Percentiles rank a stretch among this genome's conserved stretches.
These are phyloP conservation scores for Neoscelio sp. DNA, from an alignment of 2,888 invertebrate genomes.

Conservation along the genomic window DNA sequence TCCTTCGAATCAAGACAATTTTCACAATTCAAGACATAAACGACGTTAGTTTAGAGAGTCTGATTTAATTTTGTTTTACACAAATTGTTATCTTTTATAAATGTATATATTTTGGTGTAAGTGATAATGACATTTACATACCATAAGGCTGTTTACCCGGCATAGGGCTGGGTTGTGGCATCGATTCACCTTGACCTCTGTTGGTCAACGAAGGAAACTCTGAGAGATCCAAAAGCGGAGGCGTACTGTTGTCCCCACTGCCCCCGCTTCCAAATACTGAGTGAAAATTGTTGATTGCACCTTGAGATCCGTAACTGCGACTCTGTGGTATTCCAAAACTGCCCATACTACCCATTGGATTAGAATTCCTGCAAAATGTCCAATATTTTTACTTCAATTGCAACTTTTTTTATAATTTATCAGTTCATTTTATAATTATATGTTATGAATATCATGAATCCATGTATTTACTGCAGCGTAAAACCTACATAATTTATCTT, in stretches of 20 bases:
- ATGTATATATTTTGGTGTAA: no score
- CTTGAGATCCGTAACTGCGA: constrained; percentile 84
- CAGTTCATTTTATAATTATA: no score
- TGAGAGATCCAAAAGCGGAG: constrained; percentile 94
- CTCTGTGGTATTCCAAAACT: constrained; percentile 86
- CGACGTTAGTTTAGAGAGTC: no score
- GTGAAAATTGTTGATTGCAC: constrained; percentile 87
- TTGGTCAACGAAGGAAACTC: constrained; percentile 97
- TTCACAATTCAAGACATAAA: no score
- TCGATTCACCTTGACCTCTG: constrained; percentile 91
- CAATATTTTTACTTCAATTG: background rate
- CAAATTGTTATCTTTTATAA: no score
- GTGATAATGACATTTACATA: no score
- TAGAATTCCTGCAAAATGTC: constrained; percentile 84
- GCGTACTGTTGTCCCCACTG: constrained; percentile 90
- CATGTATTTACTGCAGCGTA: no score
- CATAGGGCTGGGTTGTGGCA: constrained; percentile 92
- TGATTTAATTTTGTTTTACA: no score
- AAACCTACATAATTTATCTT: no score
- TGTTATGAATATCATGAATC: no score
- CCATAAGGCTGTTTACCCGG: constrained; percentile 97
- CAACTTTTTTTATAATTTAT: constrained; percentile 1
- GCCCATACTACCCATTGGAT: constrained; percentile 87
- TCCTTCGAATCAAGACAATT: no score
- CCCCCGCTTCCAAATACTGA: constrained; percentile 89